Evolutionary conservation across 2,797 vertebrate genomes (phyloP), one percentile per base, ranked within the genome.

Genomic region (Lacerta viridis): DNA sequence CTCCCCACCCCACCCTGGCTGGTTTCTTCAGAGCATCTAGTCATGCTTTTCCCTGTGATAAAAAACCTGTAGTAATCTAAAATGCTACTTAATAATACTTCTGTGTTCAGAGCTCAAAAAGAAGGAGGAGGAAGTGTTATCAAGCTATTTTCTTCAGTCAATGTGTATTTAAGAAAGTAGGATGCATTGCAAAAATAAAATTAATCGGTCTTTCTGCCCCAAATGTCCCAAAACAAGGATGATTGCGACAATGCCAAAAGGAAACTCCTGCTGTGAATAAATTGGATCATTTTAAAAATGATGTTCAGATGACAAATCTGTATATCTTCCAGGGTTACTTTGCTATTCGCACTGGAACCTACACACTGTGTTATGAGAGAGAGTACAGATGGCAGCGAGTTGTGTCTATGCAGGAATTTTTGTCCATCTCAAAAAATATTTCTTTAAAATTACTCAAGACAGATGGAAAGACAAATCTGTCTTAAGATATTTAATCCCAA

Each of bases 231-330:
- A 93, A 90, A 92, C 92, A 88, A 93, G 93, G 87, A 66, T 92
- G 88, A 87, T 46, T 74, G 89, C 79, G 91, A 89, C 43, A 36
- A 77, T 92, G 84, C 91, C 93, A 90, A 92, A 86, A 91, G 87
- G 83, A 25, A 87, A 86, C 93, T 94, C 90, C 92, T 92, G 69
- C 91, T 87, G 64, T 85, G 94, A 89, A 79, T 59, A 91, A 90
- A 94, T 69, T 86, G 43, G 93, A 91, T 93, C 36, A 61, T 93
- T 92, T 89, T 0, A 83, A 91, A 96, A 85, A 92, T 90, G 92
- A 80, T 94, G 93, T 93, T 94, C 78, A 91, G 85, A 83, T 85
- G 92, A 92, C 91, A 96, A 94, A 95, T 96, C 92, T 88, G 87
- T 86, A 2, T 83, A 89, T 91, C 79, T 68, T 92, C 92, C 94